A percentile compares a stretch with the other conserved stretches of the same genome.
Evolutionary conservation across 2,888 invertebrate genomes (phyloP).

Genomic region (Meteorus colon): DNA sequence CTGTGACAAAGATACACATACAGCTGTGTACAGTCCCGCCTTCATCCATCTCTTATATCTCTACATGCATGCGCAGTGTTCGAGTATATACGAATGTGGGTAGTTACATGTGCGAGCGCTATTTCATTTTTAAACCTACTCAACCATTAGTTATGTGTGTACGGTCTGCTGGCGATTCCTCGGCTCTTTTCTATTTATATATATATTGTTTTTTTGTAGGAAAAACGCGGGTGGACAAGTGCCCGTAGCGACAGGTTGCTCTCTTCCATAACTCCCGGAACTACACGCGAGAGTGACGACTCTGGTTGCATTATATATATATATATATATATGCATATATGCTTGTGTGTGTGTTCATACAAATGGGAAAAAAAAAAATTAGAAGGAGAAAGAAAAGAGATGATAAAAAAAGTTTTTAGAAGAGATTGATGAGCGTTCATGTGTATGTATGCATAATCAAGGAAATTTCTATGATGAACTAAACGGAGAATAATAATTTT

Average conservation of each 20-base stretch:
- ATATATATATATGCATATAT: background rate
- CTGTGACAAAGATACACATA: background rate
- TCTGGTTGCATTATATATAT: background rate
- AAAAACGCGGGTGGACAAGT: conserved; percentile 37
- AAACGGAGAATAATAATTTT: background rate
- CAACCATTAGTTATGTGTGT: conserved; percentile 4
- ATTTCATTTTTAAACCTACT: conserved; percentile 49
- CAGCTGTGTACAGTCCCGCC: background rate
- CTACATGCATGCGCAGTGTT: background rate
- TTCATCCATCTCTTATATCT: conserved; percentile 6
- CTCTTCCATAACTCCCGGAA: conserved; percentile 37
- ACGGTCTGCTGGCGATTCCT: background rate
- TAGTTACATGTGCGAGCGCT: conserved; percentile 47
- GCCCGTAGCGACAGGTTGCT: conserved; percentile 36
- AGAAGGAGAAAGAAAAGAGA: background rate
- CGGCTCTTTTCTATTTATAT: background rate
- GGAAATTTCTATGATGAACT: conserved; percentile 20
- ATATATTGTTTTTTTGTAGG: conserved; percentile 3
- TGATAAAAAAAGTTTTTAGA: background rate
- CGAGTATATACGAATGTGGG: conserved; percentile 3
- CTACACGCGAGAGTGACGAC: conserved; percentile 8
- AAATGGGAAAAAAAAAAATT: background rate
- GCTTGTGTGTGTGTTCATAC: background rate
- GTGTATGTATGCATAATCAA: background rate
- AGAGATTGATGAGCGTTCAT: conserved; percentile 18